Evolutionary conservation across 2,113 vertebrate species (phyloP).

Genomic region (Trogon surrucura): DNA sequence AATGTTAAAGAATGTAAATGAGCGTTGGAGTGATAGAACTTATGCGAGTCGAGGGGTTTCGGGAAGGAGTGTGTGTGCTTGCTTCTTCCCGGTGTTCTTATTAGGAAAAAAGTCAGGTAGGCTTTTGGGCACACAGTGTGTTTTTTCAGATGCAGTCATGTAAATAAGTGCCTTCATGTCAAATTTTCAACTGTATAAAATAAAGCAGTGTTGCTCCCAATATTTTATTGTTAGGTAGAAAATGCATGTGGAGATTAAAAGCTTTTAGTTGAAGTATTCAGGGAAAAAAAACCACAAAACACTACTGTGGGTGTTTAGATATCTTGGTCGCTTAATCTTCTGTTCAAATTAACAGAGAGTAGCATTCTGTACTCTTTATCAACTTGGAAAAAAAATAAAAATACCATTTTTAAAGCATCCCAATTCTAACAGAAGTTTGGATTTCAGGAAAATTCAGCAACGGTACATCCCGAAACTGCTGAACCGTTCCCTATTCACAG

Average conservation of each 20-base stretch:
- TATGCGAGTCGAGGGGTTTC: background rate
- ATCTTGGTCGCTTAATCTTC: background rate
- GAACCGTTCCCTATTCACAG: background rate
- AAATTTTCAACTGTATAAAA: background rate
- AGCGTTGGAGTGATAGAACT: background rate
- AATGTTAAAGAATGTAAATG: background rate
- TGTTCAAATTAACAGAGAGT: background rate
- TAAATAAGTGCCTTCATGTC: background rate
- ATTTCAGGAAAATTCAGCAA: background rate
- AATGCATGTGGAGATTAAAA: background rate
- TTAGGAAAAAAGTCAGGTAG: background rate
- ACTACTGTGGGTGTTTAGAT: background rate
- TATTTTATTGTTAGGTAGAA: background rate
- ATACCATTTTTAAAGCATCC: background rate
- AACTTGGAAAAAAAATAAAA: background rate
- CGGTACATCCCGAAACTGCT: background rate
- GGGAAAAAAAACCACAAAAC: background rate
- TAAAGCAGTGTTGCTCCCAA: background rate
- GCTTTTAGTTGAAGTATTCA: background rate
- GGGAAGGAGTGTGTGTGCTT: background rate
- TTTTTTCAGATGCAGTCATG: background rate
- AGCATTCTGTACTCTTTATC: background rate
- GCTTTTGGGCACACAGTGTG: background rate
- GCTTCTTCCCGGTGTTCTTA: background rate
- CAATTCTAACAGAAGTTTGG: too few relatives aligned